Base-by-base conservation (phyloP, 2,113 vertebrate genomes). In the Myxocyprinus asiaticus region DNA sequence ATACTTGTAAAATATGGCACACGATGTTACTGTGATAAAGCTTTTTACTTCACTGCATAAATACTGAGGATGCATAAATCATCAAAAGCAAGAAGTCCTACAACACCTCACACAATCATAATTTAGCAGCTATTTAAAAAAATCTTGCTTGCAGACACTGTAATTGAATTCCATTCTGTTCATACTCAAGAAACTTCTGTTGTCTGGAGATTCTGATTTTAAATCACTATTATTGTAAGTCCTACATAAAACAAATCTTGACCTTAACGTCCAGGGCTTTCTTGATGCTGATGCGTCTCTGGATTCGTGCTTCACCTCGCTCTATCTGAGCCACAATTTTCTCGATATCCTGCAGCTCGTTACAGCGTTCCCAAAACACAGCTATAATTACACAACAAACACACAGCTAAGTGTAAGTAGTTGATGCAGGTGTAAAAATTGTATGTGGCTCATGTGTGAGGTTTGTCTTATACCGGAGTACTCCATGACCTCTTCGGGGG, bases 271-370 rank as follows among this genome's bases (percentile, higher is more conserved):
- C 95, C 4, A 96, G 88, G 4, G 95, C 95, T 89, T 95, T 96
- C 90, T 96, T 96, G 87, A 96, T 96, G 88, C 95, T 95, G 88
- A 96, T 96, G 51, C 94, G 92, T 75, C 95, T 91, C 3, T 96
- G 95, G 87, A 96, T 96, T 87, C 94, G 93, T 74, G 95, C 94
- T 81, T 96, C 95, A 73, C 95, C 95, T 70, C 95, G 91, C 91
- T 96, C 95, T 80, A 96, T 95, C 4, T 96, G 95, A 78, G 95
- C 94, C 95, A 96, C 96, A 63, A 96, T 95, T 88, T 92, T 95
- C 87, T 96, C 95, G 84, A 96, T 95, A 79, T 96, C 95, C 83
- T 96, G 95, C 0, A 96, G 93, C 76, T 96, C 95, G 87, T 94
- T 96, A 83, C 95, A 96, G 62, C 95, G 94, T 78, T 96, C 95